phyloP scores from a whole-genome alignment of 1,140 invertebrate species.

The Lysiphlebus fabarum region DNA sequence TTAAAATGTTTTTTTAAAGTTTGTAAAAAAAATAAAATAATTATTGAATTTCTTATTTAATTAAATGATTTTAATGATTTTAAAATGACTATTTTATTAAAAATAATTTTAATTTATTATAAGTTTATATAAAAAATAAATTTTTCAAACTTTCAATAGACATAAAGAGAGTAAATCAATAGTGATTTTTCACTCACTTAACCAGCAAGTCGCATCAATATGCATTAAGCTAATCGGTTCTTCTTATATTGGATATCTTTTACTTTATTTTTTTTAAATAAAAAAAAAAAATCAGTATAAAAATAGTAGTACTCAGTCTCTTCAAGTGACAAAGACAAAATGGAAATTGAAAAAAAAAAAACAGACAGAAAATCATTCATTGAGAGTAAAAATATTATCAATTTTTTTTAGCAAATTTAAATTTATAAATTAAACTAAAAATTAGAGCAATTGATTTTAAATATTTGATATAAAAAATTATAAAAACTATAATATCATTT shows the following conservation, averaged over 20 bases:
- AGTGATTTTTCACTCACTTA: slow-evolving; percentile 58
- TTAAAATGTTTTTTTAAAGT: no score
- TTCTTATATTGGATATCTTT: slow-evolving; percentile 44
- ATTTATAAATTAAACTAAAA: neutral
- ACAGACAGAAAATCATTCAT: slow-evolving; percentile 20
- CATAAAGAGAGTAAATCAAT: slow-evolving; percentile 47
- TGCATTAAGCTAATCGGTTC: slow-evolving; percentile 56
- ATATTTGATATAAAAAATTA: slow-evolving; percentile 47
- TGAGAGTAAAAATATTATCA: neutral
- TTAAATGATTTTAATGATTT: no score
- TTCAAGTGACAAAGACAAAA: slow-evolving; percentile 24
- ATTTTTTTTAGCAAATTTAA: slow-evolving; percentile 11
- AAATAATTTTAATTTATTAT: no score
- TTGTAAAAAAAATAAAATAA: no score
- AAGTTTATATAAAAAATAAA: no score
- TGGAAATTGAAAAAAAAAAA: slow-evolving; percentile 20
- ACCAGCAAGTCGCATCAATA: slow-evolving; percentile 50
- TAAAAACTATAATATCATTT: slow-evolving; percentile 46
- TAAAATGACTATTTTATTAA: no score
- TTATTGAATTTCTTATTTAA: no score
- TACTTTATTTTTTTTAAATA: neutral
- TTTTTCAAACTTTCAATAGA: no score
- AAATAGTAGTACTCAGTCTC: no score
- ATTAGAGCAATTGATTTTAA: slow-evolving; percentile 21
- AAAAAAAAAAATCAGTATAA: slow-evolving; percentile 1